Evolutionary conservation across 1,140 invertebrate species (phyloP).

Genomic region (Eubasilissa regina): DNA sequence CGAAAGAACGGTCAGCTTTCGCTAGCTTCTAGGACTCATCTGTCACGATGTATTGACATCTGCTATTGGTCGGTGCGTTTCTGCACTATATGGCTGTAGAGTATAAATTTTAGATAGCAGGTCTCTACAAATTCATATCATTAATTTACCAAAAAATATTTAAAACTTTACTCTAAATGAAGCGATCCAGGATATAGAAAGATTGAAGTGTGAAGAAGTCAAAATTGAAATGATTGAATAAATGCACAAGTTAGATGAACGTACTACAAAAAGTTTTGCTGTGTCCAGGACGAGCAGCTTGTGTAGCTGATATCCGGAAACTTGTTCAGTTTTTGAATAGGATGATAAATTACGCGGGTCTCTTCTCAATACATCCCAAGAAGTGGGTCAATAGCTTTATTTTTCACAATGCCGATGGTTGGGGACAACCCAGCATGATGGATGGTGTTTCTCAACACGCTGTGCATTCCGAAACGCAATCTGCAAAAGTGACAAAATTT

Average conservation of each 20-base stretch:
- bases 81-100: too few species aligned
- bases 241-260: not conserved
- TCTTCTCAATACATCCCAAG: constrained; percentile 46
- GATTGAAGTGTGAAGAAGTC: too few species aligned
- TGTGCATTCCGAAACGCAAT: constrained; percentile 31
- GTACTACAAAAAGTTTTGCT: not conserved
- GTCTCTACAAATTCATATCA: too few species aligned
- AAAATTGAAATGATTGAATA: too few species aligned
- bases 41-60: too few species aligned
- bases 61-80: too few species aligned
- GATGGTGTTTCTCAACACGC: constrained; percentile 21
- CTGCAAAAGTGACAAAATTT: not conserved
- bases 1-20: too few species aligned
- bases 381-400: constrained; percentile 59
- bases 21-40: too few species aligned
- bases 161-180: too few species aligned
- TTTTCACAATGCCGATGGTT: constrained; percentile 50
- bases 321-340: constrained; percentile 56
- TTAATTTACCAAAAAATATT: too few species aligned
- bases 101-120: too few species aligned
- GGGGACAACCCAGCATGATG: constrained; percentile 49
- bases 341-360: constrained; percentile 57
- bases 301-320: constrained; percentile 52
- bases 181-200: too few species aligned
- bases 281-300: not conserved